A percentile compares a stretch with the other conserved stretches of the same genome.
These are phyloP conservation scores for Syrphus vitripennis DNA, from an alignment of 2,888 invertebrate genomes.

Conservation along the genomic window DNA sequence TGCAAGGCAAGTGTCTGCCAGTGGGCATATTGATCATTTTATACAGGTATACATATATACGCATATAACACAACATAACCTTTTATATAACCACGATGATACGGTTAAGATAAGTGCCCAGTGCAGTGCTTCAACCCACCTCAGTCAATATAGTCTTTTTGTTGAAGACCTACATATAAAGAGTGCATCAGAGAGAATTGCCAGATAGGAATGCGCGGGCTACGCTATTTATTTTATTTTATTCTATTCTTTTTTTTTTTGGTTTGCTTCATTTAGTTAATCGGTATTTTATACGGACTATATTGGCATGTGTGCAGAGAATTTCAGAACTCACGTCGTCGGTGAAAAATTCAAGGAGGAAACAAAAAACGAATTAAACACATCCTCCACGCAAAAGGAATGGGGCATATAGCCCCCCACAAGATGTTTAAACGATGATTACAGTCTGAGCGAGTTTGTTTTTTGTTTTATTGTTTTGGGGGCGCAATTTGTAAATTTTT, in stretches of 20 bases:
- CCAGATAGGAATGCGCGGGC: conserved; percentile 55
- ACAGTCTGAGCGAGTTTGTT: not conserved
- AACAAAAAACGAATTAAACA: not conserved
- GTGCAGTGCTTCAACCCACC: not conserved
- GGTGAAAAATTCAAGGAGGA: not conserved
- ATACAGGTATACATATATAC: conserved; percentile 42
- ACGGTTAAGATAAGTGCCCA: conserved; percentile 57
- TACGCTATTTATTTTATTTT: conserved; percentile 39
- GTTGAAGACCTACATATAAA: conserved; percentile 4
- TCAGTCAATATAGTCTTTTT: not conserved
- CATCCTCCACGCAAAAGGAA: conserved; percentile 30
- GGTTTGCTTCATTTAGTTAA: conserved; percentile 32
- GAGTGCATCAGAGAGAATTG: conserved; percentile 25
- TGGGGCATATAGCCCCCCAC: conserved; percentile 1
- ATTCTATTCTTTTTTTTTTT: not conserved
- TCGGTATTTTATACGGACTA: conserved; percentile 41
- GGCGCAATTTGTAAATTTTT: conserved; percentile 65
- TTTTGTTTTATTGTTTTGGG: not conserved
- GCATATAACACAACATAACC: conserved; percentile 64
- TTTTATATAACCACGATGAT: conserved; percentile 67
- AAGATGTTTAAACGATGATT: conserved; percentile 64
- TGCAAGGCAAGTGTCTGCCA: conserved; percentile 75
- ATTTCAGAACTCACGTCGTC: conserved; percentile 7
- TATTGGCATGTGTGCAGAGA: conserved; percentile 56
- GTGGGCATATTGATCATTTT: conserved; percentile 72